A percentile compares a stretch with the other conserved stretches of the same genome.
Evolutionary conservation across 2,797 vertebrate species (phyloP).

Genomic region (Aphelocoma californica): DNA sequence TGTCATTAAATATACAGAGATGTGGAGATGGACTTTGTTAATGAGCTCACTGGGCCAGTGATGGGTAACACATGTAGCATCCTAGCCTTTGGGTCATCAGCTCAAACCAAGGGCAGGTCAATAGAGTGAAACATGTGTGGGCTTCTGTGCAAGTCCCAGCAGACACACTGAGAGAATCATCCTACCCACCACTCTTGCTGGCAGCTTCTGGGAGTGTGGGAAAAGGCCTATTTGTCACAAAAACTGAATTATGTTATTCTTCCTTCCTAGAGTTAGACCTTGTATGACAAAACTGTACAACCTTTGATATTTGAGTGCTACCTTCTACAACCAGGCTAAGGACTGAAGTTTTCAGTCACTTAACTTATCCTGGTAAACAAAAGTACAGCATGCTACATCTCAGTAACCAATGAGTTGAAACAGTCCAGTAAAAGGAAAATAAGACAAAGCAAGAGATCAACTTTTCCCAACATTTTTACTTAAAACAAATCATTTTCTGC

Average conservation of each 20-base stretch:
- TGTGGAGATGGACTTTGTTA: neutral
- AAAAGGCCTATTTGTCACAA: neutral
- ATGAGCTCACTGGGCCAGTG: neutral
- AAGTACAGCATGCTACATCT: neutral
- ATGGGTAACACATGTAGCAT: neutral
- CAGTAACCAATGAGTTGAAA: neutral
- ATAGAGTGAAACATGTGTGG: neutral
- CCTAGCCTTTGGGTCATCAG: neutral
- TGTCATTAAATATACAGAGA: neutral
- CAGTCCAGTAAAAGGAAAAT: neutral
- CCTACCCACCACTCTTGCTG: fast-evolving
- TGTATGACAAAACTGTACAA: neutral
- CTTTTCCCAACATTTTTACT: neutral
- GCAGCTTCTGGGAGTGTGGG: neutral
- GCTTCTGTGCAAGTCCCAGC: neutral
- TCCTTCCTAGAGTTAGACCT: neutral
- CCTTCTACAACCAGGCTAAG: neutral
- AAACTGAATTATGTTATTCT: neutral
- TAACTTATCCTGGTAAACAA: neutral
- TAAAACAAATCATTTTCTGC: neutral
- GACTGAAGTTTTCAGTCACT: neutral
- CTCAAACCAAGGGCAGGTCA: neutral
- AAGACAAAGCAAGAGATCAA: neutral
- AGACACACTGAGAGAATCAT: fast-evolving
- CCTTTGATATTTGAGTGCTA: neutral